Conservation (phyloP, 2,113 vertebrate genomes). For the Grus americana region DNA sequence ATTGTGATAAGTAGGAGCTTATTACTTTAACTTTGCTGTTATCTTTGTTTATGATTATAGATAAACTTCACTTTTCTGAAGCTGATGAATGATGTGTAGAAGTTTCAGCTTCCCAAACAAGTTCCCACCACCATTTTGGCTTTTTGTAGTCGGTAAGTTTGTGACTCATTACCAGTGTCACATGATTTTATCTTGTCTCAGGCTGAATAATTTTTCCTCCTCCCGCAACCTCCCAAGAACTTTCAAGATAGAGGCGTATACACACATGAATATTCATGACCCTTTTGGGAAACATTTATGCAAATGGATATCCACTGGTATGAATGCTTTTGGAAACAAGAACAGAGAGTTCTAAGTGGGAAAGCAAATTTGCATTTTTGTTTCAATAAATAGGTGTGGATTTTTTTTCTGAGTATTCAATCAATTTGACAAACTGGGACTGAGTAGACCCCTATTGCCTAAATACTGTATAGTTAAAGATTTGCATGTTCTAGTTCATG, state of each 20-base stretch:
- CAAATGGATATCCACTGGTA: neutral
- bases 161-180: neutral
- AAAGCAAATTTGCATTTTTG: constrained; percentile 21
- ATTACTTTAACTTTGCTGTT: neutral
- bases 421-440: neutral
- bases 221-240: neutral
- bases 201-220: neutral
- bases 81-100: neutral
- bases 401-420: neutral
- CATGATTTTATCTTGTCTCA: neutral
- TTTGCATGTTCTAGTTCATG: neutral
- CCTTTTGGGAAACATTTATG: constrained; percentile 49
- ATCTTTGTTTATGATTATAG: neutral
- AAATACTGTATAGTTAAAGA: neutral
- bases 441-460: neutral
- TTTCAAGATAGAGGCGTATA: constrained; percentile 2
- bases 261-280: constrained; percentile 44
- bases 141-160: neutral
- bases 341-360: neutral
- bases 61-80: neutral
- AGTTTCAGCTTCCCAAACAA: neutral
- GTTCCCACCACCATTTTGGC: neutral
- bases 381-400: constrained; percentile 18
- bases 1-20: neutral
- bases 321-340: constrained; percentile 2